Evolutionary conservation across 2,888 invertebrate genomes (phyloP), one percentile per base, ranked within the genome.

Genomic region (Nemotelus pantherinus): DNA sequence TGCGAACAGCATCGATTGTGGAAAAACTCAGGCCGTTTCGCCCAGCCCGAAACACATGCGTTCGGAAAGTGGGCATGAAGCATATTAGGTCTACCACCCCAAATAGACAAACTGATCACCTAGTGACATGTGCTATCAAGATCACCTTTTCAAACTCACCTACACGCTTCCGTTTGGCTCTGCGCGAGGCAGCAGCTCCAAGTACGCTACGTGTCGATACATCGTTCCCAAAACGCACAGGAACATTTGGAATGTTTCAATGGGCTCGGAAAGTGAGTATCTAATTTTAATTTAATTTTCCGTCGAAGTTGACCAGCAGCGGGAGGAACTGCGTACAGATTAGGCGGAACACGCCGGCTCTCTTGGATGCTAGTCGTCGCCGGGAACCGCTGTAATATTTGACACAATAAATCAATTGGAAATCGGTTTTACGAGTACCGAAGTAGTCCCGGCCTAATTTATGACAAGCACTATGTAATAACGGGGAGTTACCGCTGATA

Each of bases 401-500:
- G 72, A 72, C 72, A 72, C 72, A 6, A 72, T 72, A 72, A 72
- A 72, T 72, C 72, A 72, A 72, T 72, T 72, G 43, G 45, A 60
- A 72, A 72, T 72, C 60, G 72, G 45, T 72, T 72, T 72, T 72
- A 72, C 47, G 72, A 72, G 39, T 60, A 60, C 58, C 58, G 60
- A 60, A 72, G 60, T 72, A 72, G 72, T 72, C 60, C 5, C n/a
- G 39, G 47, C 47, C 45, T 58, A 72, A 72, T 72, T 72, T 72
- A 72, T 10, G 72, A 60, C 48, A 60, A 45, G 53, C 53, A 48
- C 72, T 60, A 25, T 60, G 72, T 72, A 60, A 72, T 72, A 72
- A 60, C 60, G 60, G 47, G 47, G 47, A 72, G 58, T 58, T 47
- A 43, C 72, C 44, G 47, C 58, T 60, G 47, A 72, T 72, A 72